Percentiles rank a stretch among this genome's conserved stretches.
Evolutionary conservation across 2,113 vertebrate species (phyloP).

Genomic region (Eulemur macaco): DNA sequence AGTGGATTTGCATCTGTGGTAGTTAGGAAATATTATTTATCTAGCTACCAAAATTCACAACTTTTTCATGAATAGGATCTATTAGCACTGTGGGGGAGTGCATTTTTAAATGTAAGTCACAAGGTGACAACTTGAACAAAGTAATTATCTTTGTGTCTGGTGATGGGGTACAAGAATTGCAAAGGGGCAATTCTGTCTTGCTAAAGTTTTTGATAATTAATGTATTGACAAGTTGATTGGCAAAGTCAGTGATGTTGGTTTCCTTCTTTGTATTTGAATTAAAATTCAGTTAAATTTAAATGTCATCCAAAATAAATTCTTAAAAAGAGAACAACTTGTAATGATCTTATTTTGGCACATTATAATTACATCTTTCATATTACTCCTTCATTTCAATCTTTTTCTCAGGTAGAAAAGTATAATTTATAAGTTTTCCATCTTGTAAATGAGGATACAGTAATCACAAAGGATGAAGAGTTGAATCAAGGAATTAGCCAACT

Average conservation of each 20-base stretch:
- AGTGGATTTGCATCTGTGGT: neutral
- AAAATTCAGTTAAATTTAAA: conserved; percentile 70
- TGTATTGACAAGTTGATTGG: conserved; percentile 64
- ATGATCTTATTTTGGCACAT: conserved; percentile 66
- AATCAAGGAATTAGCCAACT: conserved; percentile 16
- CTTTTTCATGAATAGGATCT: neutral
- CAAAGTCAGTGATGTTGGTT: conserved; percentile 54
- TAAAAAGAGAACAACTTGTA: conserved; percentile 65
- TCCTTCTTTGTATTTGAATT: conserved; percentile 68
- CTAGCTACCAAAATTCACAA: neutral
- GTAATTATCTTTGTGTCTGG: conserved; percentile 19
- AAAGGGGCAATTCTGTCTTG: conserved; percentile 37
- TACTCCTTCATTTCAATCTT: conserved; percentile 71
- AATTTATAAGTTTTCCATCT: conserved; percentile 52
- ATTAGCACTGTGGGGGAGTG: neutral
- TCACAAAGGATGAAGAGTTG: conserved; percentile 23
- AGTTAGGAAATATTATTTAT: conserved; percentile 12
- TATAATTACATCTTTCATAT: conserved; percentile 65
- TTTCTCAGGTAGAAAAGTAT: conserved; percentile 46
- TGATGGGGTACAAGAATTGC: neutral
- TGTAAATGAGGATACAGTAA: conserved; percentile 50
- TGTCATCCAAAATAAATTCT: conserved; percentile 71
- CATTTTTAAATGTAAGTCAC: conserved; percentile 29
- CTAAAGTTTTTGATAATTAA: conserved; percentile 56
- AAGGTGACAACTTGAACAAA: conserved; percentile 53